These are phyloP conservation scores for Neuroterus valhalla DNA, from an alignment of 1,140 invertebrate genomes.

Conservation along the genomic window DNA sequence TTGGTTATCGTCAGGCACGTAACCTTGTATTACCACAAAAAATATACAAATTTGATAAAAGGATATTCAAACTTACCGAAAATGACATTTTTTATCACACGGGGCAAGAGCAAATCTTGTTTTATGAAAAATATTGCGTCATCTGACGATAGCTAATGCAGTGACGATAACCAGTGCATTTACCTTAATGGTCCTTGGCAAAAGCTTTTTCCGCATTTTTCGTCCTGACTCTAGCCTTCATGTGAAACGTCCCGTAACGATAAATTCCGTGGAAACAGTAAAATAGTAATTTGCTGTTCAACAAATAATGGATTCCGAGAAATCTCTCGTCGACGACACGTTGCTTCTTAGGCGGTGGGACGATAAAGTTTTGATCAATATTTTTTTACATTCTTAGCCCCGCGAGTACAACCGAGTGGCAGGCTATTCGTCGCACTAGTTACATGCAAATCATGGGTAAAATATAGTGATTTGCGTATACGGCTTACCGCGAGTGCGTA, in stretches of 20 bases:
- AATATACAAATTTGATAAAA: no score
- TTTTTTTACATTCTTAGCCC: constrained; percentile 45
- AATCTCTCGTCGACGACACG: constrained; percentile 42
- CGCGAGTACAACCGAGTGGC: constrained; percentile 12
- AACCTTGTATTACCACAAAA: no score
- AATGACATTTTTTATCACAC: no score
- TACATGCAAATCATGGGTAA: constrained; percentile 59
- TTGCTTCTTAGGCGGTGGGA: constrained; percentile 47
- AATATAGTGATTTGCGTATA: constrained; percentile 50
- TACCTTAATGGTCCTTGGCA: background rate
- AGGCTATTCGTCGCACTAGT: constrained; percentile 47
- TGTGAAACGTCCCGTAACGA: background rate
- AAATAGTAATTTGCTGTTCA: constrained; percentile 58
- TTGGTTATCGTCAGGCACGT: no score
- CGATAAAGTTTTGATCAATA: constrained; percentile 51
- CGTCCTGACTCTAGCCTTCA: background rate
- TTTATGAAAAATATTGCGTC: no score
- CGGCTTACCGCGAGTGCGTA: constrained; percentile 11
- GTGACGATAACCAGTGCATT: no score
- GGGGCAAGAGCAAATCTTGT: no score
- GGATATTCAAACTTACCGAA: no score
- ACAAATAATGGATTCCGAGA: constrained; percentile 58
- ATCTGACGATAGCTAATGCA: no score
- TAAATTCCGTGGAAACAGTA: constrained; percentile 45
- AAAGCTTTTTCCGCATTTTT: constrained; percentile 11